Conservation (phyloP, 2,797 vertebrate genomes). For the Chromis chromis region DNA sequence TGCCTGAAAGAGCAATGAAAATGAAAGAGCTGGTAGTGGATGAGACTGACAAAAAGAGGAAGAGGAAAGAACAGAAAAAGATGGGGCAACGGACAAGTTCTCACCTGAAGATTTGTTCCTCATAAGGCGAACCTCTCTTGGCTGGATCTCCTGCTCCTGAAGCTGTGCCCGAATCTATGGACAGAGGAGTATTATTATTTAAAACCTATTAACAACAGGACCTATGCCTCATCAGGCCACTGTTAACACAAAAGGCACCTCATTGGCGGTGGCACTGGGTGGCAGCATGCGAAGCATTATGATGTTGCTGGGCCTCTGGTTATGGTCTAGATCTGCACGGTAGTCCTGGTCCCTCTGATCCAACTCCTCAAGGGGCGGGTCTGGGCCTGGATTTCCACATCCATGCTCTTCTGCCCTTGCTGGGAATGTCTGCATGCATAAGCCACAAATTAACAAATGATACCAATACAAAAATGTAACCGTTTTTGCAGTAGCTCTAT, state of each 20-base stretch:
- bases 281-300: constrained; percentile 95
- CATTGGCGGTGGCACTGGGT: constrained; percentile 89
- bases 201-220: background rate
- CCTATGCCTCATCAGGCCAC: background rate
- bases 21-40: constrained; percentile 44
- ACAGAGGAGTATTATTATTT: constrained; percentile 31
- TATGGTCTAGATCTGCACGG: constrained; percentile 87
- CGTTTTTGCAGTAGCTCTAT: background rate
- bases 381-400: constrained; percentile 54
- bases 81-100: constrained; percentile 59
- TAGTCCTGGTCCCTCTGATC: constrained; percentile 94
- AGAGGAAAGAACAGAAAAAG: constrained; percentile 6
- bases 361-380: constrained; percentile 77
- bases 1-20: constrained; percentile 36
- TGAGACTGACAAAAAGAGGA: constrained; percentile 28
- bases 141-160: constrained; percentile 90
- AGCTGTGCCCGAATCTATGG: constrained; percentile 89
- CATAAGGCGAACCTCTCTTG: constrained; percentile 93
- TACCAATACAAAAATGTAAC: background rate
- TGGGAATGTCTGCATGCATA: constrained; percentile 67
- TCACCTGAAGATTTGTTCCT: constrained; percentile 96
- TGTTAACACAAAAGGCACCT: constrained; percentile 74
- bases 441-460: constrained; percentile 4
- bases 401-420: constrained; percentile 66
- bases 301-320: constrained; percentile 92